Base-by-base conservation (phyloP, 1,140 invertebrate species). In the Diorhabda sublineata region DNA sequence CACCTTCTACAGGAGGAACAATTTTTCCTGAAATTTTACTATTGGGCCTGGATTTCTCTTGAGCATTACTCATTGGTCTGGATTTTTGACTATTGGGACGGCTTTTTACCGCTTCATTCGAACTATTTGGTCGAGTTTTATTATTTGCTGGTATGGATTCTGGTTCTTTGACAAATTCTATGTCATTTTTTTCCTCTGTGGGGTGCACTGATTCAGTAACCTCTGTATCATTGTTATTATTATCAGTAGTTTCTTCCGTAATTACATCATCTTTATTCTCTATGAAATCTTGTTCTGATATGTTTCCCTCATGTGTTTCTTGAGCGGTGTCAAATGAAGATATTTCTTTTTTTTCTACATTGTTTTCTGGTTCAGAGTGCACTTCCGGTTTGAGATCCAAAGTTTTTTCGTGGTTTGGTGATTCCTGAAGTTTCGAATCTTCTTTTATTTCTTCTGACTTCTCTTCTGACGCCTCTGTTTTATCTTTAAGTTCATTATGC, bases 401-500 rank as follows among this genome's bases (percentile, higher is more conserved):
- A 60, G 45, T 44, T 26, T 66, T 62, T 56, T 69, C 56, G n/a
- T 58, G 9, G n/a, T 58, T 26, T 58, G 57, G 57, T 7, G 26
- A 58, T n/a, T 58, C 57, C 0, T 58, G n/a, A 5, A 3, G 4
- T n/a, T 26, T 58, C 26, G 7, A n/a, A n/a, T 5, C 3, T 58
- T 58, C 57, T 58, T 5, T 7, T 26, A n/a, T 58, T 7, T 58
- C 64, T 26, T 4, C n/a, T 26, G 3, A n/a, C 57, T 81, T 78
- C 56, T 52, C 45, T 56, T 69, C 60, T 60, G 26, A 61, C 73
- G 78, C 75, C 76, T 81, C 81, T 76, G 76, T 78, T 73, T 77
- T 74, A 71, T 81, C 81, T 65, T 81, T 76, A 67, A 79, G 79
- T 60, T 79, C 75, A 58, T 79, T 77, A 3, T 81, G 77, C 58